These are phyloP conservation scores for Prionace glauca DNA, from an alignment of 2,797 vertebrate species.

Conservation along the genomic window DNA sequence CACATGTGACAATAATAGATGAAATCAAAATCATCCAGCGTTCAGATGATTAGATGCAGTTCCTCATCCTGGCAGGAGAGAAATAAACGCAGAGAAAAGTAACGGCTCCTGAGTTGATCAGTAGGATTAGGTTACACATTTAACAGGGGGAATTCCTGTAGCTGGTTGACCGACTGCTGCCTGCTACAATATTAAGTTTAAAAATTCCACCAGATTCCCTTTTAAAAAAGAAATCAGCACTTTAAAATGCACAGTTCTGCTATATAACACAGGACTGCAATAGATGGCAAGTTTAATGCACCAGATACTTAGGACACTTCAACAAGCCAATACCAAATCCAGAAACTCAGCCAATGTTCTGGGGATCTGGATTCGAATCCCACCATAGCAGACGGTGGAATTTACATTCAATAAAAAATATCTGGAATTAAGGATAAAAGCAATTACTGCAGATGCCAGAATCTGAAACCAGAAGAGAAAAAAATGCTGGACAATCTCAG, in stretches of 20 bases:
- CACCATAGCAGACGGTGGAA: no score
- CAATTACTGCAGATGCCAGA: no score
- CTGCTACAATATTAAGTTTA: neutral
- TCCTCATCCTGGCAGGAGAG: neutral
- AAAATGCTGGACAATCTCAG: no score
- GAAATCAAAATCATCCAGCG: no score
- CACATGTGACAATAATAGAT: no score
- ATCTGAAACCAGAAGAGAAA: no score
- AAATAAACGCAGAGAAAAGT: neutral
- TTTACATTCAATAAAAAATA: no score
- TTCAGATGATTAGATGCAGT: neutral
- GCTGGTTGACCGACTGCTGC: neutral
- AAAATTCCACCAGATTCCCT: neutral
- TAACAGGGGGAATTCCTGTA: neutral
- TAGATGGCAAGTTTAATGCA: neutral
- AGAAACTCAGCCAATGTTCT: no score
- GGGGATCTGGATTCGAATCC: no score
- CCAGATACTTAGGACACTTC: neutral
- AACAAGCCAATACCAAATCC: neutral
- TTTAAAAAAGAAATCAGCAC: neutral
- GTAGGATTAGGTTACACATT: neutral
- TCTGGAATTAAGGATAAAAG: no score
- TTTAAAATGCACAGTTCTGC: neutral
- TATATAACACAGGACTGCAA: neutral
- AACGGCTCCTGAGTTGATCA: neutral